Evolutionary conservation across 2,888 invertebrate species (phyloP), one percentile per base, ranked within the genome.

Genomic region (Dyspetes luteomarginatus): DNA sequence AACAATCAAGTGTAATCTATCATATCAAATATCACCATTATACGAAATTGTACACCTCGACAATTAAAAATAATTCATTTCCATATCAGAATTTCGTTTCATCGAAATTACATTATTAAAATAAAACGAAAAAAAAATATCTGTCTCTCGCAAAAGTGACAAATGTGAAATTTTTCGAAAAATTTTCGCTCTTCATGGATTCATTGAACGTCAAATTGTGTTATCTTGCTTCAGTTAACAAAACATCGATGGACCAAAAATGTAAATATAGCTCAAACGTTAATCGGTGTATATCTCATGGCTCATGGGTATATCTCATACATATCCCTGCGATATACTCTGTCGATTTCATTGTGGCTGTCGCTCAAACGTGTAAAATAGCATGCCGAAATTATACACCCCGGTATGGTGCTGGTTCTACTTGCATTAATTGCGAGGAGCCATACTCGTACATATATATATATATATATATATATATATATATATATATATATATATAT

Each of bases 351-450:
- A 19, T 26, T 26, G 2, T 17, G 19, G 24, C 43, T 65, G 45
- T 74, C 74, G 28, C 48, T 55, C 45, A 65, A 64, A 45, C 43
- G 24, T 30, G 56, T 17, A 43, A 48, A 65, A 65, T 65, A 26
- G 48, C 48, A 17, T 48, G 24, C 1, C 9, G 28, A 64, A 17
- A 73, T 73, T 64, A 69, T 58, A 52, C 15, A 22, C 56, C 30
- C 65, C 56, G 26, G 24, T 45, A 19, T 22, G n/a, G n/a, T 17
- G 22, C 28, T 4, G 3, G 28, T 74, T 43, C 17, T 22, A 43
- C 73, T 65, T 30, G 41, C 56, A 74, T 65, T 74, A 74, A 74
- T 65, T 65, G 73, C 55, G 19, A 73, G 55, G 52, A 55, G 64
- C 52, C 17, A 17, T 58, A 36, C 24, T 30, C 22, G 36, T 4